Conservation (phyloP, 1,140 invertebrate genomes). For the Diachasma alloeum region DNA sequence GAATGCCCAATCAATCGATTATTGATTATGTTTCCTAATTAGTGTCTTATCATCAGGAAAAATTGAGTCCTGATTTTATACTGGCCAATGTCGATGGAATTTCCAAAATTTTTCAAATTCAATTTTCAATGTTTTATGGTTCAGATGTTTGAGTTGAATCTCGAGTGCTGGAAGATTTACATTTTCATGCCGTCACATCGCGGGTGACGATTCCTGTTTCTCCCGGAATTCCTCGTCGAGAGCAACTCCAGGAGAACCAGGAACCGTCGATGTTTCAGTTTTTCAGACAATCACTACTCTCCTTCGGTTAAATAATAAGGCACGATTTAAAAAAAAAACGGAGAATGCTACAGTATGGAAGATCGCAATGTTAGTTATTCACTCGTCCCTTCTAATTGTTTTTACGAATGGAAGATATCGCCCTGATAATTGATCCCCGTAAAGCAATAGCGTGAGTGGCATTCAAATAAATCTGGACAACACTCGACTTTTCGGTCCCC, state of each 20-base stretch:
- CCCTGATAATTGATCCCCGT: background rate
- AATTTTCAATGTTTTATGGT: too few species aligned
- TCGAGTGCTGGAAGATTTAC: background rate
- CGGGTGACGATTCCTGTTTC: background rate
- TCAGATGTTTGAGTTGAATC: too few species aligned
- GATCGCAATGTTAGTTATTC: background rate
- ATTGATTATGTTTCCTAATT: constrained; percentile 8
- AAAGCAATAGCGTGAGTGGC: background rate
- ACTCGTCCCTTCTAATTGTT: background rate
- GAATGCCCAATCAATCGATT: background rate
- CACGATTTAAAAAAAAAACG: background rate
- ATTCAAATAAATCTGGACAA: constrained; percentile 12
- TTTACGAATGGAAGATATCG: background rate
- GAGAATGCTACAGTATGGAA: background rate
- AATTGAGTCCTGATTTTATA: constrained; percentile 5
- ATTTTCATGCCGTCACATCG: background rate
- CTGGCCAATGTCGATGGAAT: background rate
- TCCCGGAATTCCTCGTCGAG: background rate
- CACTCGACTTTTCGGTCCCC: background rate
- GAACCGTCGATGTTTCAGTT: background rate
- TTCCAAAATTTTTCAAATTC: background rate
- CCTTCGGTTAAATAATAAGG: background rate
- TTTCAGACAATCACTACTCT: background rate
- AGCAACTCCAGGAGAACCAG: background rate
- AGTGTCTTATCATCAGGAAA: constrained; percentile 8